These are phyloP conservation scores for Drosophila paracracens DNA, from an alignment of 2,888 invertebrate genomes.

Conservation along the genomic window DNA sequence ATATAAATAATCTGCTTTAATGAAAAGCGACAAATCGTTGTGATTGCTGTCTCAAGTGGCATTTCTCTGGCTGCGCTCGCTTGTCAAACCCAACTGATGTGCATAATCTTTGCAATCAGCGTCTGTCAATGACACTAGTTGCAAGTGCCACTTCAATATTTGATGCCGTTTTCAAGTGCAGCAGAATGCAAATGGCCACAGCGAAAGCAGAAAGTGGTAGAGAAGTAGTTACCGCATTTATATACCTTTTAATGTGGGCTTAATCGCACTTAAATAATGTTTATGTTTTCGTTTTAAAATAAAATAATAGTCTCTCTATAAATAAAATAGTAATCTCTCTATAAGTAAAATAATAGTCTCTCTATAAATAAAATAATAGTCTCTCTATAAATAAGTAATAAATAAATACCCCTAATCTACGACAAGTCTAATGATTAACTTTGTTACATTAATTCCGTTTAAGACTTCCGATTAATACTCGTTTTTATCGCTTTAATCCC, in stretches of 20 bases:
- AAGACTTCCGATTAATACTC: no score
- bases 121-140: slow-evolving; percentile 41
- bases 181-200: background rate
- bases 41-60: slow-evolving; percentile 67
- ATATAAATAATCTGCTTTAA: slow-evolving; percentile 32
- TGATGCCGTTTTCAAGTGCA: background rate
- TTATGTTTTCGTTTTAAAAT: background rate
- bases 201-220: background rate
- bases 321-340: no score
- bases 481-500: no score
- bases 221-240: no score
- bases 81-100: slow-evolving; percentile 38
- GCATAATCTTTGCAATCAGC: slow-evolving; percentile 34
- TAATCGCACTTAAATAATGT: no score
- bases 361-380: no score
- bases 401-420: no score
- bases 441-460: background rate
- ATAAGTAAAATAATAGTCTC: no score
- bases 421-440: no score
- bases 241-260: background rate
- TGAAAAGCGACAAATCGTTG: slow-evolving; percentile 66
- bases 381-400: no score
- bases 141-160: slow-evolving; percentile 15
- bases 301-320: no score
- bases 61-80: slow-evolving; percentile 11